Base-by-base conservation (phyloP, 2,888 invertebrate genomes). In the Ethmia dodecea region DNA sequence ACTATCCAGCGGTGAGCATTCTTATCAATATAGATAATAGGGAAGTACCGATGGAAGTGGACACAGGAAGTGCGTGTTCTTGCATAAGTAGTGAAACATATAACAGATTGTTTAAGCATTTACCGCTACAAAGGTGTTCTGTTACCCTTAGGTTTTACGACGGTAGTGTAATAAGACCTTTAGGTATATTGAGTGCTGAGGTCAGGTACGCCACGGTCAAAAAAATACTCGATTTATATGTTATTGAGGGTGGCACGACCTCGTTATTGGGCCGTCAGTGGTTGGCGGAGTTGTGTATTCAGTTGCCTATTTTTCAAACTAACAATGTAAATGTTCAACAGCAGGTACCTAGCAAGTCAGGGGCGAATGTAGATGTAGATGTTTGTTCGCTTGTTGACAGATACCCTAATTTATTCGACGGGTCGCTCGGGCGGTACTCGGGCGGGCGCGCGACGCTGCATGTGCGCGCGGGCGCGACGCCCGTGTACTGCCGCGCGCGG, bases 31-130 rank as follows among this genome's bases (percentile, higher is more conserved):
- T 47, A 4, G 31, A 44, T 10, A 22, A 29, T 6, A 18, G 10
- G 3, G 9, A 28, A 0, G 28, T 48, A 2, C 6, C 12, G 10
- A 45, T 48, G 45, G 43, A 43, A 31, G 27, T 43, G 0, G 45
- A 48, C 28, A 48, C 45, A 1, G 44, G 45, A 1, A 31, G 40
- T n/a, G 35, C 35, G 8, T 16, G 22, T 10, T 31, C 35, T 1
- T 35, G 35, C 13, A 30, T 35, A n/a, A 43, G 29, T 33, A 36
- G 28, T n/a, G 13, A 26, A 1, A 37, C 30, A 1, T 46, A 46
- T 10, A 12, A 26, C 6, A 25, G 24, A 24, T 33, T 31, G 6
- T 37, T 43, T 35, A 12, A 15, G 5, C 9, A 35, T 14, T 15
- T 18, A 5, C 43, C 26, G 26, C 31, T 46, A 16, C 25, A 44